These are phyloP conservation scores for Ganaspis sp. DNA, from an alignment of 1,140 invertebrate species.

Conservation along the genomic window DNA sequence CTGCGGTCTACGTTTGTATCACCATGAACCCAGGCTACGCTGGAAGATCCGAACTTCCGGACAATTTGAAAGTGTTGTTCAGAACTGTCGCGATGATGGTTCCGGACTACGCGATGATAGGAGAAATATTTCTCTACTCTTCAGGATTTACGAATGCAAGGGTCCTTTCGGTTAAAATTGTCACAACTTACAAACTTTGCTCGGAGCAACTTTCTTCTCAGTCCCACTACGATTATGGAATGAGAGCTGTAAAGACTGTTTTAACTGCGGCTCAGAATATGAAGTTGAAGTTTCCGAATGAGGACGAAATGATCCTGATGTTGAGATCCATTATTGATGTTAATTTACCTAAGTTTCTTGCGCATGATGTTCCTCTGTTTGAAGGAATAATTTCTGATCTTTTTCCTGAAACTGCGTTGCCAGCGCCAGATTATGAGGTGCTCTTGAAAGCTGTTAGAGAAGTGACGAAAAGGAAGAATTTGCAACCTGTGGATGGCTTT, in stretches of 20 bases:
- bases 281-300: conserved; percentile 88
- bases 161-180: conserved; percentile 90
- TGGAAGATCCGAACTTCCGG: conserved; percentile 89
- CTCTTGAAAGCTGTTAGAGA: conserved; percentile 78
- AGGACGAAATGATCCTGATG: conserved; percentile 86
- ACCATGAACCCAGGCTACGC: conserved; percentile 97
- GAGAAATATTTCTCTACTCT: conserved; percentile 93
- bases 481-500: conserved; percentile 85
- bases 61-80: conserved; percentile 94
- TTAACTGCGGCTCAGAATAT: conserved; percentile 91
- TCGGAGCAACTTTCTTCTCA: conserved; percentile 92
- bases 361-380: conserved; percentile 92
- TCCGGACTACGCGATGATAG: conserved; percentile 94
- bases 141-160: conserved; percentile 91
- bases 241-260: conserved; percentile 90
- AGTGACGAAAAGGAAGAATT: conserved; percentile 79
- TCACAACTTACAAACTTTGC: conserved; percentile 91
- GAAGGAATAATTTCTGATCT: conserved; percentile 94
- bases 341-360: conserved; percentile 94
- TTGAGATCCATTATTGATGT: conserved; percentile 93
- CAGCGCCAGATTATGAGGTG: conserved; percentile 84
- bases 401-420: conserved; percentile 88
- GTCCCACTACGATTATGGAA: conserved; percentile 94
- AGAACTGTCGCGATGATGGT: conserved; percentile 97
- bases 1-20: conserved; percentile 91